phyloP scores from a whole-genome alignment of 2,113 vertebrate genomes.

The Austrofundulus limnaeus region DNA sequence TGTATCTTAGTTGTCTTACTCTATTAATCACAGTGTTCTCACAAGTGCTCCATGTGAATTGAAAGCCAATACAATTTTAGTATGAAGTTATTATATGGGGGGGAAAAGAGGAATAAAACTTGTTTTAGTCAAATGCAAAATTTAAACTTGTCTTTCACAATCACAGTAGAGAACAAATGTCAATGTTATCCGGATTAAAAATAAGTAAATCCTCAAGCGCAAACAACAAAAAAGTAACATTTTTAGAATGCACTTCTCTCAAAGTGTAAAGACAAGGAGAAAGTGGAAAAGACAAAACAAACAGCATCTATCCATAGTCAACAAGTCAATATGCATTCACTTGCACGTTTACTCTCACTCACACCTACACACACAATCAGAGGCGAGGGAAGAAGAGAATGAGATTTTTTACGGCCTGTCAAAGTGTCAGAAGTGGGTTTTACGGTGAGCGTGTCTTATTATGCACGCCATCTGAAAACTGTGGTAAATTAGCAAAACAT shows the following conservation, averaged over 20 bases:
- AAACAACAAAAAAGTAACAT: background rate
- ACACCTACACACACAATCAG: conserved; percentile 30
- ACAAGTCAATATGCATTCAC: background rate
- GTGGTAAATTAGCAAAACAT: conserved; percentile 76
- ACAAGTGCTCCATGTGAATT: background rate
- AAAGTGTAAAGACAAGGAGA: background rate
- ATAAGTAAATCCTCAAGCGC: background rate
- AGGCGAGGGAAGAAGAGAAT: conserved; percentile 36
- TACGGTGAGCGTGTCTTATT: conserved; percentile 74
- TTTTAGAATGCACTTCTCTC: background rate
- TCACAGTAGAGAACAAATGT: background rate
- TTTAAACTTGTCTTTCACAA: background rate
- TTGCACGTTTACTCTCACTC: background rate
- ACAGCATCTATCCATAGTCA: background rate
- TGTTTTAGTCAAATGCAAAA: too few species aligned
- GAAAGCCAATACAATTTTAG: background rate
- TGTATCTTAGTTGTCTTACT: conserved; percentile 12
- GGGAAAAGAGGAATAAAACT: background rate
- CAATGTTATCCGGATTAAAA: background rate
- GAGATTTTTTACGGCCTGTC: conserved; percentile 67
- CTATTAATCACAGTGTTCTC: background rate
- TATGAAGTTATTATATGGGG: background rate
- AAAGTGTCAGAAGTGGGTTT: conserved; percentile 72
- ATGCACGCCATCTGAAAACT: conserved; percentile 68
- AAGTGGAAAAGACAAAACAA: background rate